These are phyloP conservation scores for Tragelaphus oryx DNA, from an alignment of 2,797 vertebrate species.

Conservation along the genomic window DNA sequence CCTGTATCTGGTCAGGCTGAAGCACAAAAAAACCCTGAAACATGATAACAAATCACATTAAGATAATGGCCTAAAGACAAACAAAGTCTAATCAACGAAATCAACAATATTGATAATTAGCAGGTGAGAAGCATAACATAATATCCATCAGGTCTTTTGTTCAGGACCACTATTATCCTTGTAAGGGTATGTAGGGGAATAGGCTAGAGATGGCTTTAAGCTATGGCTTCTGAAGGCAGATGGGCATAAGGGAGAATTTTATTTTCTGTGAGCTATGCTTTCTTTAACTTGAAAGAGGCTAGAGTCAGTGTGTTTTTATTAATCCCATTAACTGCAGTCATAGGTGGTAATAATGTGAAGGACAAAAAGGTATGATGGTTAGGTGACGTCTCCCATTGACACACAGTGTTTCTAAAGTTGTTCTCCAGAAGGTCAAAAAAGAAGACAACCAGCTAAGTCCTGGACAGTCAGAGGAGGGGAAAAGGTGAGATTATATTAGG, in stretches of 20 bases:
- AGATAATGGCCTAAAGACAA: background rate
- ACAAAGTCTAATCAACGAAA: background rate
- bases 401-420: background rate
- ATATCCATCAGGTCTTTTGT: conserved; percentile 8
- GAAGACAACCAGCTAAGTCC: background rate
- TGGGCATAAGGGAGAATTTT: background rate
- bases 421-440: background rate
- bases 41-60: conserved; percentile 66
- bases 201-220: background rate
- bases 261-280: background rate
- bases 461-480: background rate
- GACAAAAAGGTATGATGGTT: background rate
- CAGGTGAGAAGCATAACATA: background rate
- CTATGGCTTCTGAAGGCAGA: background rate
- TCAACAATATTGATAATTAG: background rate
- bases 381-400: background rate
- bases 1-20: conserved; percentile 98
- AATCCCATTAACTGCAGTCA: background rate
- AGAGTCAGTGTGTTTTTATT: background rate
- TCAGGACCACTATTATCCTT: background rate
- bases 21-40: conserved; percentile 88
- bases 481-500: background rate
- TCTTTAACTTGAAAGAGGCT: background rate
- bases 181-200: background rate
- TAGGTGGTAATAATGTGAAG: background rate